Evolutionary conservation across 2,113 vertebrate species (phyloP), one percentile per base, ranked within the genome.

Genomic region (Silurus glanis): DNA sequence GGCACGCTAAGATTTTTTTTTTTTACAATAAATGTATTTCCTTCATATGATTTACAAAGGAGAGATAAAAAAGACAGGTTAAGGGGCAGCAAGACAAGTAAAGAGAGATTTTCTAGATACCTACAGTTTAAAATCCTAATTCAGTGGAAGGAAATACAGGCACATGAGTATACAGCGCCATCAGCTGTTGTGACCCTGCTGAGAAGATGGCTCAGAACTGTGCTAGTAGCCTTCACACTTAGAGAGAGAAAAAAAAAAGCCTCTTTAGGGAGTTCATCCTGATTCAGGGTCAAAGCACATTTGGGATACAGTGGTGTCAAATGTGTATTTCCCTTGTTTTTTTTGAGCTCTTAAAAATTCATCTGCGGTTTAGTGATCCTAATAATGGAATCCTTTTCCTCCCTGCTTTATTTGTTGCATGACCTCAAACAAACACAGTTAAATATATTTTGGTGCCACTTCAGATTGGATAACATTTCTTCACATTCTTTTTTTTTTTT

Each of bases 1-100:
- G 89, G 87, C 88, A 91, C 85, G 91, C 83, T 90, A 91, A 92
- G 69, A 9, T 72, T 85, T 86, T 87, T 89, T 92, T 88, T 90
- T 21, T 23, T 49, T 59, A 84, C 56, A 84, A 84, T 13, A 25
- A 21, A 83, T 71, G 66, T 21, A 56, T 58, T 83, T 47, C 49
- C 10, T 55, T 59, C 23, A 19, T 37, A 61, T 51, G 13, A 74
- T 47, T 74, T 59, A 72, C 67, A 58, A 37, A 83, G 14, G 5
- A 53, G 10, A 75, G 21, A 51, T 75, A n/a, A 67, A 83, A 74
- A 58, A 37, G 76, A 45, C 55, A 51, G 61, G 56, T 37, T 49
- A 6, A 83, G 2, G 83, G 61, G 78, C 78, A 58, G n/a, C 51
- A 82, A 66, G 51, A 84, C 61, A 87, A 81, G 76, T 74, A 76